phyloP scores from a whole-genome alignment of 1,140 invertebrate species.

The Diprion similis region DNA sequence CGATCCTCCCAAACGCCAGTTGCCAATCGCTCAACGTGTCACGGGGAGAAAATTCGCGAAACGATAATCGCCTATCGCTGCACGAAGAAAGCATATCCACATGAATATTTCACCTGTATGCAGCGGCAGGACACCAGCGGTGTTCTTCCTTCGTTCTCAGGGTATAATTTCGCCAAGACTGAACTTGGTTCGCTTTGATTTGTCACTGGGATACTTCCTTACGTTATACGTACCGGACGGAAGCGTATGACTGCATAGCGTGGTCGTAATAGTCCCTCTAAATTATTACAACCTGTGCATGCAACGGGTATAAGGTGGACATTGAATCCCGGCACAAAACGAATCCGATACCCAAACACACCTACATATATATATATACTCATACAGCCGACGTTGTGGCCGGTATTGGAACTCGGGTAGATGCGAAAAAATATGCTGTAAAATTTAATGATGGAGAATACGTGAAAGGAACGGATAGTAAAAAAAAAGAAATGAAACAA shows the following conservation, averaged over 20 bases:
- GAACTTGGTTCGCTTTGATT: slow-evolving; percentile 5
- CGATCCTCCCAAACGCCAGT: no score
- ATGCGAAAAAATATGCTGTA: no score
- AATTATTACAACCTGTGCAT: neutral
- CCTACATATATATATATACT: no score
- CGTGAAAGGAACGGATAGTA: no score
- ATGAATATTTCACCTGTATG: neutral
- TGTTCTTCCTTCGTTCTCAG: neutral
- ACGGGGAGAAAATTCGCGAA: no score
- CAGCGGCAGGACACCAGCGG: neutral
- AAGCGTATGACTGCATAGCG: neutral
- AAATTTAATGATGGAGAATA: no score
- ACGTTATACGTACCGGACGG: neutral
- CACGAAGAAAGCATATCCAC: neutral
- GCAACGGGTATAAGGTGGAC: neutral
- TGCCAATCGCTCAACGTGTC: no score
- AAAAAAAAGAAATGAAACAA: no score
- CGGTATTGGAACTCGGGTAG: no score
- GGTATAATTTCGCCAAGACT: neutral
- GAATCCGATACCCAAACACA: neutral
- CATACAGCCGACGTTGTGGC: no score
- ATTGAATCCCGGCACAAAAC: neutral
- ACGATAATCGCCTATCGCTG: no score
- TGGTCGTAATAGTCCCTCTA: neutral
- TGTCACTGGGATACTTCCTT: neutral